Base-by-base conservation (phyloP, 2,888 invertebrate genomes). In the Dione juno region DNA sequence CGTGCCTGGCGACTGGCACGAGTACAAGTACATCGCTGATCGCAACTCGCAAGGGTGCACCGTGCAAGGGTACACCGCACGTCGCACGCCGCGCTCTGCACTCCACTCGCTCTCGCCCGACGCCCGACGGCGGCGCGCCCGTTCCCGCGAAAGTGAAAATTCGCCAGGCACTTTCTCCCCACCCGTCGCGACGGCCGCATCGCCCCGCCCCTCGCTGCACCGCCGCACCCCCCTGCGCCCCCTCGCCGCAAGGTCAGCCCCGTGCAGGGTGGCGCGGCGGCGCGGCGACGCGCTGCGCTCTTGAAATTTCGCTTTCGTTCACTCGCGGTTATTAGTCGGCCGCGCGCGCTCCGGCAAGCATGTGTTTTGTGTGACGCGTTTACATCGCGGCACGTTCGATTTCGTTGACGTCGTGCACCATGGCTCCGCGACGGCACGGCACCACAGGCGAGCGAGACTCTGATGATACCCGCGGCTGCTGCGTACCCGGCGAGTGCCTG, bases 401-500 rank as follows among this genome's bases (percentile, higher is more conserved):
- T 90, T 92, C 93, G 88, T 87, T 90, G 79, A 78, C 83, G 80
- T 81, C 88, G 85, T 84, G 87, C 82, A 88, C 83, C 80, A 93
- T 93, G 93, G 93, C 93, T 80, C 93, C 93, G 80, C 91, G 93
- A 76, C 88, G 93, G 78, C 93, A 93, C 81, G 92, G 92, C 84
- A 88, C 90, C 75, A 89, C 90, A 80, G 93, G 92, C 79, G 92
- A 91, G 77, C 89, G 90, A 73, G 92, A 90, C 76, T 84, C 88
- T 72, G 93, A 94, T 78, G 90, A 94, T 80, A 89, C 92, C 81
- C 92, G 94, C 75, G 95, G 95, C 77, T 98, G 97, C 93, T 97
- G 97, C 93, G 96, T 96, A 66, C 97, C 97, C 71, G 96, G 96
- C 80, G 97, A 97, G 82, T 97, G 97, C 87, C 94, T 96, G 72